Evolutionary conservation across 1,140 invertebrate genomes (phyloP).

Genomic region (Liolophura sinensis): DNA sequence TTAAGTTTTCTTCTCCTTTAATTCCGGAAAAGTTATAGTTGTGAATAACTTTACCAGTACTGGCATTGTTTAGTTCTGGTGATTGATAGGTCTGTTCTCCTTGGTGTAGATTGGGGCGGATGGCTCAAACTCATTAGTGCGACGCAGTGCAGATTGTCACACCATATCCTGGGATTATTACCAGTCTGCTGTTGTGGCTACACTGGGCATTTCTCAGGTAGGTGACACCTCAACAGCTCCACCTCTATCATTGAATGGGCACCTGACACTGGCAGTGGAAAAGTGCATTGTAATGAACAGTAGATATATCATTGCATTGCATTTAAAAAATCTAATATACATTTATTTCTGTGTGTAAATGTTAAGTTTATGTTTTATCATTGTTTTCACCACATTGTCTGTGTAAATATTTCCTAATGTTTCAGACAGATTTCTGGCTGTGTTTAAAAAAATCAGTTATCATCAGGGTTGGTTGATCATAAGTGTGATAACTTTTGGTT

Average conservation of each 20-base stretch:
- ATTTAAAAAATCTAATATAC: neutral
- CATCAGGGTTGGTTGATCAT: too few species aligned
- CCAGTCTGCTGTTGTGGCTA: slow-evolving; percentile 89
- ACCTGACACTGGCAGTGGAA: too few species aligned
- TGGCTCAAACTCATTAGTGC: slow-evolving; percentile 84
- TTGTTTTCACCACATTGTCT: too few species aligned
- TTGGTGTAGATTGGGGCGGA: slow-evolving; percentile 81
- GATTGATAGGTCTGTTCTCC: neutral
- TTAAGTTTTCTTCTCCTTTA: too few species aligned
- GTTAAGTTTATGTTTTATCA: too few species aligned
- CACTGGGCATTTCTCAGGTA: slow-evolving; percentile 77
- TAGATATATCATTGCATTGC: slow-evolving; percentile 12
- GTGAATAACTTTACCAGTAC: neutral
- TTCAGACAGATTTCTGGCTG: too few species aligned
- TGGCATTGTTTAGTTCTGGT: slow-evolving; percentile 15
- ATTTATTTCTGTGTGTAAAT: too few species aligned
- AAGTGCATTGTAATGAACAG: too few species aligned
- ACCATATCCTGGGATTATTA: slow-evolving; percentile 83
- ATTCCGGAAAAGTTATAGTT: too few species aligned
- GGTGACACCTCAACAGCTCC: neutral
- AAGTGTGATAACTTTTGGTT: neutral
- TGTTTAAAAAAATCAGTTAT: too few species aligned
- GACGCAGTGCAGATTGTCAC: slow-evolving; percentile 77
- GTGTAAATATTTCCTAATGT: too few species aligned
- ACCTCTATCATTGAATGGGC: too few species aligned